Percentiles rank a stretch among this genome's conserved stretches.
Evolutionary conservation across 2,888 invertebrate species (phyloP).

Genomic region (Eupithecia centaureata): DNA sequence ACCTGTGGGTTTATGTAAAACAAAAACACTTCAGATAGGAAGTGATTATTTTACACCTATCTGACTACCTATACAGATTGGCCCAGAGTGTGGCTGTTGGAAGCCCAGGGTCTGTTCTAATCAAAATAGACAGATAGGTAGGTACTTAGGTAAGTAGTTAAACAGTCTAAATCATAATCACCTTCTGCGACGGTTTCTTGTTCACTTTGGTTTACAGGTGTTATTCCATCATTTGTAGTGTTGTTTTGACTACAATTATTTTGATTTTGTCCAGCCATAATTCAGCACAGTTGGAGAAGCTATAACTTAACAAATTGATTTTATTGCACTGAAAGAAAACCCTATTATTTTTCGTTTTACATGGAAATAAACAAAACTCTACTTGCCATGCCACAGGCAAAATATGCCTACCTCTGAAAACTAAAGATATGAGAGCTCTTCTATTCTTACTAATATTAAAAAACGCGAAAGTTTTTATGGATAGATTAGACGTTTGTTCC

Average conservation of each 20-base stretch:
- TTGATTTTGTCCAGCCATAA: conserved; percentile 64
- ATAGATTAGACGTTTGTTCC: too few relatives aligned
- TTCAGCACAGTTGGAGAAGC: background rate
- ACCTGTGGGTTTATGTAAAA: too few relatives aligned
- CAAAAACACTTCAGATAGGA: background rate
- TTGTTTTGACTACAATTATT: conserved; percentile 54
- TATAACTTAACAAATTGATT: background rate
- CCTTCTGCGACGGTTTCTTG: conserved; percentile 62
- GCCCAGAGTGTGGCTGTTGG: background rate
- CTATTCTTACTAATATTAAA: too few relatives aligned
- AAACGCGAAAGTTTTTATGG: too few relatives aligned
- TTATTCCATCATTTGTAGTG: conserved; percentile 46
- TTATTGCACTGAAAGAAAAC: background rate
- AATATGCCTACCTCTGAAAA: background rate
- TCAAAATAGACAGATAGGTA: background rate
- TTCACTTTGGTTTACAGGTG: conserved; percentile 49
- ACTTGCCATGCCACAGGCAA: background rate
- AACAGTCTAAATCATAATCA: conserved; percentile 25
- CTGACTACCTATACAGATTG: background rate
- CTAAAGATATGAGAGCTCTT: background rate
- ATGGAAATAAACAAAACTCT: background rate
- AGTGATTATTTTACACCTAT: background rate
- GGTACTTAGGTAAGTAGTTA: background rate
- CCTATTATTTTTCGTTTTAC: background rate
- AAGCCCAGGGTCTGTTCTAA: background rate